Evolutionary conservation across 2,888 invertebrate species (phyloP), one percentile per base, ranked within the genome.

Genomic region (Synergus laeviventris): DNA sequence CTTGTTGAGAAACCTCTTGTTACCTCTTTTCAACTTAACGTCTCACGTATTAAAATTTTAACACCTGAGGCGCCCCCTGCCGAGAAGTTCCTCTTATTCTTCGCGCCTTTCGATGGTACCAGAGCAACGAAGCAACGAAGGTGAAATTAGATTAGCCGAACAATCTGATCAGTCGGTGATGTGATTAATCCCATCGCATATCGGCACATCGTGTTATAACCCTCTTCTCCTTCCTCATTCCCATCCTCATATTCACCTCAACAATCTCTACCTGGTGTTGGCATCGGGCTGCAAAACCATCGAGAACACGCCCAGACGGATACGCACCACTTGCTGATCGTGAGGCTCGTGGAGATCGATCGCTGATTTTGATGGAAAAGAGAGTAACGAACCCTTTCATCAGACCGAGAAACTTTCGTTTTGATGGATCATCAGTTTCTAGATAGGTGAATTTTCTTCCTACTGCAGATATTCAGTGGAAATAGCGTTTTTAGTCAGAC

Each of bases 101-200:
- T 24, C 38, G 38, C 38, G 38, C 59, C 39, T 76, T 73, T 74
- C 21, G 42, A 74, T 62, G 56, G 75, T 49, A 42, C 38, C 64
- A 54, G 24, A 42, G 83, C 83, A 85, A 76, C 82, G 82, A 31
- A 31, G 83, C 83, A 85, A 74, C 81, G 82, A 84, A 85, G 86
- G 87, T 87, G 85, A 87, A 89, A 88, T 89, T 89, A 86, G 88
- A 89, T 89, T 88, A 88, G 87, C 86, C 85, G 86, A 86, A 87
- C 86, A 87, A 88, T 88, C 86, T 86, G 88, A 88, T 87, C 88
- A 86, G 84, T 84, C 84, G 85, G 84, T 85, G 89, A 88, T 87
- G 87, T 88, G 89, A 89, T 90, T 89, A 89, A 89, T 89, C 88
- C 89, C 85, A 83, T 84, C 84, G 81, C 80, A 84, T 87, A 88